Conservation (phyloP, 2,797 vertebrate species). For the Petrocephalus schoutedeni region DNA sequence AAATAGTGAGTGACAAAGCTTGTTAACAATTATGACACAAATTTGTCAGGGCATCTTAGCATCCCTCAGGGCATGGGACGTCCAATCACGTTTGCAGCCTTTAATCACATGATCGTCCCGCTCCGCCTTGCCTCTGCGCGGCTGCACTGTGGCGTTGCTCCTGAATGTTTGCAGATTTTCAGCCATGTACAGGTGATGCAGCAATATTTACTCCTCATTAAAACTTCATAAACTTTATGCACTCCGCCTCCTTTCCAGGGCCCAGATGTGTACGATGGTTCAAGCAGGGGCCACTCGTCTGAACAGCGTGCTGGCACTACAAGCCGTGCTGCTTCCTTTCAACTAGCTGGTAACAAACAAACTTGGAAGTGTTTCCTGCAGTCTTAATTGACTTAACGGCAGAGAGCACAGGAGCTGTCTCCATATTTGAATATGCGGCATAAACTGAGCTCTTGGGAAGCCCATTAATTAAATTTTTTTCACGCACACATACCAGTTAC, state of each 20-base stretch:
- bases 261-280: slow-evolving; percentile 17
- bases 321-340: slow-evolving; percentile 45
- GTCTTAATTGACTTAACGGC: slow-evolving; percentile 54
- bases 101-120: not conserved
- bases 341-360: slow-evolving; percentile 60
- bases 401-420: slow-evolving; percentile 31
- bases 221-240: slow-evolving; percentile 34
- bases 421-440: slow-evolving; percentile 20
- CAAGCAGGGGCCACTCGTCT: slow-evolving; percentile 38
- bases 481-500: slow-evolving; percentile 44
- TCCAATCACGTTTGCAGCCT: not conserved
- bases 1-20: not conserved
- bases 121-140: not conserved
- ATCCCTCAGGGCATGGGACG: not conserved
- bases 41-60: not conserved
- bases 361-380: slow-evolving; percentile 27
- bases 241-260: slow-evolving; percentile 22
- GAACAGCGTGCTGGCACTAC: slow-evolving; percentile 37
- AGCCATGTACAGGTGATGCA: slow-evolving; percentile 24
- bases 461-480: slow-evolving; percentile 48
- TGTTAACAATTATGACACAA: not conserved
- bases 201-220: slow-evolving; percentile 35
- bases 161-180: slow-evolving; percentile 1
- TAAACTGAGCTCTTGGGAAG: slow-evolving; percentile 15
- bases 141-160: not conserved